Evolutionary conservation across 2,113 vertebrate genomes (phyloP), one percentile per base, ranked within the genome.

Genomic region (Calonectris borealis): DNA sequence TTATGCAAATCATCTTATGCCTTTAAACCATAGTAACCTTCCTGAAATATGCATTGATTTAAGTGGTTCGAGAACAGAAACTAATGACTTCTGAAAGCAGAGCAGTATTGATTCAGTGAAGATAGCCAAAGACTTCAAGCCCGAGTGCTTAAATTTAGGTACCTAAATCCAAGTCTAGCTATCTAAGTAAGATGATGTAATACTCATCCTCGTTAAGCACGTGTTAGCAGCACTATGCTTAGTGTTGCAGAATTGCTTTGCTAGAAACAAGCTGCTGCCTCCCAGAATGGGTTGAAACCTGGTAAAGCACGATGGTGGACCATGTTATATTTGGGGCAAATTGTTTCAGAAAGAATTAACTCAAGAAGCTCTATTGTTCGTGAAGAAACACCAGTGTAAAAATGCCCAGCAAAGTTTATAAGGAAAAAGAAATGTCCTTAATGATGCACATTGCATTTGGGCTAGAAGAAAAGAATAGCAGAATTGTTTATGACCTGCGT

Each of bases 21-120:
- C 60, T 91, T 49, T 55, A 64, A 58, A 48, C 21, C 14, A 4
- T 2, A 22, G 79, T 75, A 93, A 82, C 48, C 60, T 81, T 75
- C 75, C 77, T 93, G 92, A 85, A 94, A 92, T 64, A 72, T 52
- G 46, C 82, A 62, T 94, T 93, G 86, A 93, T 93, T 93, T 86
- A 91, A 96, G 71, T 83, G 75, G 42, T 48, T 89, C 6, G 8
- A 87, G 91, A 85, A 81, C 58, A 95, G 90, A 93, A 93, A 77
- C 84, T 94, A 91, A 96, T 86, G 94, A 80, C 78, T 96, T 77
- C 78, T 93, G 93, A 86, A 88, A 94, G 91, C 84, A 93, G 62
- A 93, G 58, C 66, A 29, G 54, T 94, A 96, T 94, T 91, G 93
- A 93, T 96, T 94, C 79, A 24, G 62, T 60, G 66, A 91, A 61